Evolutionary conservation across 2,113 vertebrate genomes (phyloP).

Genomic region (Microtus ochrogaster): DNA sequence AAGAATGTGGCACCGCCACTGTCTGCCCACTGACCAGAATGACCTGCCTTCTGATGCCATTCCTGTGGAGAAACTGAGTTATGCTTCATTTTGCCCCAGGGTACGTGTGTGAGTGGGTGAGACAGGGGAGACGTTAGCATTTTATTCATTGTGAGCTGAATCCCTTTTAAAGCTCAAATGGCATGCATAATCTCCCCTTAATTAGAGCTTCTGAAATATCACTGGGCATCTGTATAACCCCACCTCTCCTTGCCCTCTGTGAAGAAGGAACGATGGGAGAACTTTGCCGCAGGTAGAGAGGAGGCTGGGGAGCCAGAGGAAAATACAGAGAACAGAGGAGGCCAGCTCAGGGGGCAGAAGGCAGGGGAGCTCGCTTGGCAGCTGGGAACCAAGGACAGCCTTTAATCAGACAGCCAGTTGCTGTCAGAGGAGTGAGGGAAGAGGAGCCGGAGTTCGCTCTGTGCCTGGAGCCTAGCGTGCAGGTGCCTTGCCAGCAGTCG

Average conservation of each 20-base stretch:
- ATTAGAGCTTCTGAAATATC: slow-evolving; percentile 88
- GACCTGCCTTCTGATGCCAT: slow-evolving; percentile 35
- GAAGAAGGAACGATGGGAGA: slow-evolving; percentile 70
- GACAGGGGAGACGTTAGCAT: slow-evolving; percentile 64
- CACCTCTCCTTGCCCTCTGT: slow-evolving; percentile 71
- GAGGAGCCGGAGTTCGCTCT: background rate
- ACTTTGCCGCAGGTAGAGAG: slow-evolving; percentile 20
- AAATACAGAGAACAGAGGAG: slow-evolving; percentile 38
- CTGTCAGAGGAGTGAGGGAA: background rate
- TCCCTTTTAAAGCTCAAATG: slow-evolving; percentile 87
- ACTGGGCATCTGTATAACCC: slow-evolving; percentile 85
- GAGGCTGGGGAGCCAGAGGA: background rate
- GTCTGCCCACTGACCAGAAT: background rate
- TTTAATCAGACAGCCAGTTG: background rate
- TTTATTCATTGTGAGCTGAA: slow-evolving; percentile 83
- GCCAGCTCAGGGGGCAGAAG: slow-evolving; percentile 27
- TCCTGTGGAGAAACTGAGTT: slow-evolving; percentile 59
- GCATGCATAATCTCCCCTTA: slow-evolving; percentile 86
- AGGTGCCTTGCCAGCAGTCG: no score
- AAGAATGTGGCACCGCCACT: background rate
- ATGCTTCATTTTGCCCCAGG: slow-evolving; percentile 52
- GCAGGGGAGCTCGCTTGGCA: background rate
- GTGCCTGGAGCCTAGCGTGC: background rate
- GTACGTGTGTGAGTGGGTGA: slow-evolving; percentile 67
- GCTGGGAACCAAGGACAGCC: slow-evolving; percentile 39